Evolutionary conservation across 2,888 invertebrate species (phyloP).

Genomic region (Norana najaformis): DNA sequence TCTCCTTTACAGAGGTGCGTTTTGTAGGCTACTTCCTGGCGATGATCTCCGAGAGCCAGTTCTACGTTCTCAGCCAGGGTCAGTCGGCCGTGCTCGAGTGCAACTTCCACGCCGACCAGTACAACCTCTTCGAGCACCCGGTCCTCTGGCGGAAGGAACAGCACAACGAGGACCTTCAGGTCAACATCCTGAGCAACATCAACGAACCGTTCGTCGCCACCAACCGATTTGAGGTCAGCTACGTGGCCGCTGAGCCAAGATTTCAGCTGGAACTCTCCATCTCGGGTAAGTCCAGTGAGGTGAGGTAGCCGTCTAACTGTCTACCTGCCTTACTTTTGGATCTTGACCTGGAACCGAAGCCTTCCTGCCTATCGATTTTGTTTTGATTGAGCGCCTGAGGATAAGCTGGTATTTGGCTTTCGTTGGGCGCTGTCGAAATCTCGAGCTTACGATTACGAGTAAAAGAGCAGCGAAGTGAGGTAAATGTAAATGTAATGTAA

Average conservation of each 20-base stretch:
- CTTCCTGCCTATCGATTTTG: no score
- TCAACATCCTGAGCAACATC: constrained; percentile 44
- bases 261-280: constrained; percentile 38
- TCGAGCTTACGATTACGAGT: no score
- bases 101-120: constrained; percentile 40
- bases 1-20: neutral
- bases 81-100: constrained; percentile 37
- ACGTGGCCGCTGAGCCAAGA: constrained; percentile 34
- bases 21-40: constrained; percentile 34
- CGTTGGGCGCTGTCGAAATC: no score
- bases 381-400: no score
- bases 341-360: no score
- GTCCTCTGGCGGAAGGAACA: constrained; percentile 43
- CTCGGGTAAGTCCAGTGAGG: constrained; percentile 21
- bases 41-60: constrained; percentile 39
- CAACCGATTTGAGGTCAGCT: constrained; percentile 41
- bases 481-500: no score
- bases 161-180: constrained; percentile 36
- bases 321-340: no score
- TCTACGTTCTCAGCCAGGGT: constrained; percentile 37
- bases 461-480: no score
- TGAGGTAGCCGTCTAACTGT: no score
- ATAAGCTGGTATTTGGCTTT: no score
- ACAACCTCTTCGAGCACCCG: constrained; percentile 38
- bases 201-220: constrained; percentile 42